phyloP scores from a whole-genome alignment of 2,113 vertebrate species.

The Mustelus asterias region DNA sequence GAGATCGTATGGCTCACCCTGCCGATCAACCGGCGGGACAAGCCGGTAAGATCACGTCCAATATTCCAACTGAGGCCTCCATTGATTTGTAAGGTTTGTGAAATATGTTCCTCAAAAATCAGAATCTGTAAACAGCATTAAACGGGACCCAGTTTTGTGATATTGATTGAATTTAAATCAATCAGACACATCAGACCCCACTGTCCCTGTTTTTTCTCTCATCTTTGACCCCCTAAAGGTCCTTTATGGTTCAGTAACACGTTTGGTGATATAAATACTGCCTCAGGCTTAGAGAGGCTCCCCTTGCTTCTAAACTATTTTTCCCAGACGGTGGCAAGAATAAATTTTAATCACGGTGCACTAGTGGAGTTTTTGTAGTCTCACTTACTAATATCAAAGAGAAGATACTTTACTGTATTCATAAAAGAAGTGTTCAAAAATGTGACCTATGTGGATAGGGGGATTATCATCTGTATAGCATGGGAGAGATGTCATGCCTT shows the following conservation, averaged over 20 bases:
- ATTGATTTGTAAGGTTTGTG: background rate
- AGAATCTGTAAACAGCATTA: background rate
- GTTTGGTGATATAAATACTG: background rate
- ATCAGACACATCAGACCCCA: too few relatives aligned
- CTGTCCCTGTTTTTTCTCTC: background rate
- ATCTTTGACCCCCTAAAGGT: background rate
- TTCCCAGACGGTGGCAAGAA: background rate
- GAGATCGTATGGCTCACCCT: too few relatives aligned
- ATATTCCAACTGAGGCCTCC: too few relatives aligned
- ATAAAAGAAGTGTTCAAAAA: too few relatives aligned
- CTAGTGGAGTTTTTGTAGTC: background rate
- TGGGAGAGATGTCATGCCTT: too few relatives aligned
- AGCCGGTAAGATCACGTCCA: too few relatives aligned
- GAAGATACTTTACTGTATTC: too few relatives aligned
- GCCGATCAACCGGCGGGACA: too few relatives aligned
- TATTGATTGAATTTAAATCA: background rate
- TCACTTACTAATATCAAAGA: background rate
- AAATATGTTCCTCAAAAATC: background rate
- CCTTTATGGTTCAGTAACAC: background rate
- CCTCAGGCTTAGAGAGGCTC: background rate
- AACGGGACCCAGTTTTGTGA: background rate
- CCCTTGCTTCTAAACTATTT: background rate
- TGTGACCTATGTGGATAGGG: too few relatives aligned
- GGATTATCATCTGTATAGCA: too few relatives aligned
- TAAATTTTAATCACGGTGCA: background rate